These are phyloP conservation scores for Hydrolagus colliei DNA, from an alignment of 2,797 vertebrate genomes.

Conservation along the genomic window DNA sequence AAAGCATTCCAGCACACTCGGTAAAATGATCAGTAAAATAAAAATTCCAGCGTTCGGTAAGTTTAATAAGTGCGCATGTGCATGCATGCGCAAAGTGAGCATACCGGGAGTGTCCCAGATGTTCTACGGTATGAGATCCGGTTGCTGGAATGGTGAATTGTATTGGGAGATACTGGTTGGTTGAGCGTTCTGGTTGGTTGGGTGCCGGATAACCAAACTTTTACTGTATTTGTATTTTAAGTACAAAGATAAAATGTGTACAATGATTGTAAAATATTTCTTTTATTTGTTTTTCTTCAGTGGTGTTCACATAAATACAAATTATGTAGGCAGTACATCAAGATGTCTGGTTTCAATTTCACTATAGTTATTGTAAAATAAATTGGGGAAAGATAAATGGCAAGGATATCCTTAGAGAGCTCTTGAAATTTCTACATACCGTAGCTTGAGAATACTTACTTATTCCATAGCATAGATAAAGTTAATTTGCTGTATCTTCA, in stretches of 20 bases:
- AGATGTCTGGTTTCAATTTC: background rate
- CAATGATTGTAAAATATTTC: background rate
- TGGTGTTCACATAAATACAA: background rate
- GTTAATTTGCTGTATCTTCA: background rate
- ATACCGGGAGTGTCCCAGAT: too few species aligned
- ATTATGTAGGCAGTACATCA: background rate
- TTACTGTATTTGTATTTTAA: background rate
- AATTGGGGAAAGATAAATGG: background rate
- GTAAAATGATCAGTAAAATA: too few species aligned
- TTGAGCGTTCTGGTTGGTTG: too few species aligned
- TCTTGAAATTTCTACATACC: background rate
- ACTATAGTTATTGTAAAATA: background rate
- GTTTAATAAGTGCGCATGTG: too few species aligned
- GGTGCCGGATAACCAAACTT: too few species aligned
- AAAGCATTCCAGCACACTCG: too few species aligned
- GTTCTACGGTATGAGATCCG: too few species aligned
- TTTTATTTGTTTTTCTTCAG: background rate
- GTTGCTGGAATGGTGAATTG: too few species aligned
- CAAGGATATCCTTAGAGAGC: background rate
- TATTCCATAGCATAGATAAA: background rate
- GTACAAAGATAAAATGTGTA: background rate
- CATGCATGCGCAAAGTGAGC: too few species aligned
- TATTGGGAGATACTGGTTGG: too few species aligned
- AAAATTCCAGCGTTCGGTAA: too few species aligned
- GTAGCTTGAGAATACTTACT: background rate